Conservation (phyloP, 2,888 invertebrate species). For the Pterostichus niger region DNA sequence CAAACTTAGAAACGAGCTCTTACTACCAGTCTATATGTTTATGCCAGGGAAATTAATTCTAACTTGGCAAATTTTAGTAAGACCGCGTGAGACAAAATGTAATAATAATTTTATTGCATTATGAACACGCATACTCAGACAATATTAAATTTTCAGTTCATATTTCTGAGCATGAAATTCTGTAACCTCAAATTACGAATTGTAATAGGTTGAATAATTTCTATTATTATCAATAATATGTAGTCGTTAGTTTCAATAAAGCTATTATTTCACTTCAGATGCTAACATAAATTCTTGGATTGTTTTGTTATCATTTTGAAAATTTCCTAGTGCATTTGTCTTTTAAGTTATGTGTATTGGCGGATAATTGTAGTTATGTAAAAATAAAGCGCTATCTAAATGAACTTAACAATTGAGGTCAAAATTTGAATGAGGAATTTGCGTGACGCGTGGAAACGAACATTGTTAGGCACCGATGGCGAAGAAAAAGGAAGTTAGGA, state of each 20-base stretch:
- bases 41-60: not conserved
- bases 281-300: not conserved
- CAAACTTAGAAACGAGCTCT: too few relatives aligned
- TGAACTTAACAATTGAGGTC: constrained; percentile 46
- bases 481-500: constrained; percentile 47
- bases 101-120: not conserved
- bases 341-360: constrained; percentile 12
- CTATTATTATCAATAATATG: too few relatives aligned
- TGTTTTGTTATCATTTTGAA: not conserved
- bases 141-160: not conserved
- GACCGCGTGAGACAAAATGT: not conserved
- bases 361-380: constrained; percentile 50
- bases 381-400: constrained; percentile 42
- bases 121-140: not conserved
- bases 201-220: too few relatives aligned
- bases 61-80: not conserved
- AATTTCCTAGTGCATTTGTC: constrained; percentile 23
- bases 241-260: too few relatives aligned
- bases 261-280: too few relatives aligned
- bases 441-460: constrained; percentile 25
- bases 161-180: too few relatives aligned
- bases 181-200: too few relatives aligned
- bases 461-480: constrained; percentile 46
- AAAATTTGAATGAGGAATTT: constrained; percentile 38
- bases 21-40: too few relatives aligned